Conservation (phyloP, 2,113 vertebrate species). For the Alexandromys fortis region DNA sequence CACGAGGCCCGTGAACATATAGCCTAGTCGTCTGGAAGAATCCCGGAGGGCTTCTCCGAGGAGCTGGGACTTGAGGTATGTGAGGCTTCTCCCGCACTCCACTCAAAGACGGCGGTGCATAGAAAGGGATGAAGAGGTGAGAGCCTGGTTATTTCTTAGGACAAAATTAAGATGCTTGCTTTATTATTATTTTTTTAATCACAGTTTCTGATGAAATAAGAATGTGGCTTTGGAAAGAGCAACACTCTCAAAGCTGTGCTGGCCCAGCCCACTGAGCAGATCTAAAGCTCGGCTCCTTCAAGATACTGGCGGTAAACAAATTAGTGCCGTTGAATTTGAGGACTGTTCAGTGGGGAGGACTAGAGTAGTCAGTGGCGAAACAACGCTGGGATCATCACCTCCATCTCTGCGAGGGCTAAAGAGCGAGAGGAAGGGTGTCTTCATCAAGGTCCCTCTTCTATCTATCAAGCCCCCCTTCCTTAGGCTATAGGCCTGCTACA, state of each 20-base stretch:
- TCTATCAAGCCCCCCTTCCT: background rate
- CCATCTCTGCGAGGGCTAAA: too few relatives aligned
- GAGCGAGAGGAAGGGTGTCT: background rate
- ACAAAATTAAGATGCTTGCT: background rate
- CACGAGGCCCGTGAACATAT: fast-evolving
- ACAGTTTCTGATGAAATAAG: background rate
- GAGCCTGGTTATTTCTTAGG: background rate
- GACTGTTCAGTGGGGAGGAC: background rate
- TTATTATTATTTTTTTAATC: background rate
- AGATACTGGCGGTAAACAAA: background rate
- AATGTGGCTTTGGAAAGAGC: background rate
- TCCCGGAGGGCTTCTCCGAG: background rate
- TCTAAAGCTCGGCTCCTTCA: background rate
- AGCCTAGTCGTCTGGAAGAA: background rate
- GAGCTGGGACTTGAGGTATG: background rate
- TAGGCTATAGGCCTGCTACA: background rate
- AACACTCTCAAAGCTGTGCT: background rate
- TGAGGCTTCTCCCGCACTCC: background rate
- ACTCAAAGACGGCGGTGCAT: background rate
- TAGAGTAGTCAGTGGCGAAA: background rate
- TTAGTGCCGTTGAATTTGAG: background rate
- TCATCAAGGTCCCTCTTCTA: background rate
- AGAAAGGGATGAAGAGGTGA: background rate
- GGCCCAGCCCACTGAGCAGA: fast-evolving
- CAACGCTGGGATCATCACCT: background rate